Evolutionary conservation across 2,113 vertebrate genomes (phyloP).

Genomic region (Austrofundulus limnaeus): DNA sequence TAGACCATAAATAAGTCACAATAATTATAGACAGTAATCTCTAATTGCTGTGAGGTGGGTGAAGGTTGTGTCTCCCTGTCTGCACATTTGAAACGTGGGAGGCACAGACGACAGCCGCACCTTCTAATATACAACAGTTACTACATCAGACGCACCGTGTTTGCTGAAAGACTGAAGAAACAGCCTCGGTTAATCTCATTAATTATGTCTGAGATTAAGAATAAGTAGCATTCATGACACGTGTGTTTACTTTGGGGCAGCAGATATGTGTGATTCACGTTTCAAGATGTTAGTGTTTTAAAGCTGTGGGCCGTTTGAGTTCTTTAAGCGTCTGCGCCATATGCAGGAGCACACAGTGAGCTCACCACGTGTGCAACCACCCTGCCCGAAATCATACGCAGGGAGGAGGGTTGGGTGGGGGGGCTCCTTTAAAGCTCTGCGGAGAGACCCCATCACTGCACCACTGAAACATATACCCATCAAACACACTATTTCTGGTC

Average conservation of each 20-base stretch:
- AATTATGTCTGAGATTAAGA: conserved; percentile 45
- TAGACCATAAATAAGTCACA: conserved; percentile 47
- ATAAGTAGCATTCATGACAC: conserved; percentile 19
- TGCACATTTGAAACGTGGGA: conserved; percentile 51
- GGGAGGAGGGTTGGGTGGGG: conserved; percentile 28
- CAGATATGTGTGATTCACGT: conserved; percentile 47
- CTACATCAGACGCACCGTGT: conserved; percentile 46
- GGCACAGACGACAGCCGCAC: conserved; percentile 43
- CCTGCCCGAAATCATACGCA: conserved; percentile 65
- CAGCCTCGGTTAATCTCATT: conserved; percentile 39
- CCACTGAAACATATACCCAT: conserved; percentile 72
- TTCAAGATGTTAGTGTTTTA: conserved; percentile 30
- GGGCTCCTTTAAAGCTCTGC: conserved; percentile 54
- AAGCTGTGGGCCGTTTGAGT: conserved; percentile 46
- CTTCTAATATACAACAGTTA: conserved; percentile 49
- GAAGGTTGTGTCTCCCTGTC: conserved; percentile 53
- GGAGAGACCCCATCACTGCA: conserved; percentile 71
- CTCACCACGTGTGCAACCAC: conserved; percentile 67
- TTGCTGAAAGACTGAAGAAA: conserved; percentile 47
- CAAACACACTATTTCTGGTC: conserved; percentile 74
- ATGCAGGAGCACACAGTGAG: conserved; percentile 57
- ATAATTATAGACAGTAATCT: conserved; percentile 58
- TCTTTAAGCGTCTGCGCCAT: conserved; percentile 38
- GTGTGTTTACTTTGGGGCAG: conserved; percentile 33
- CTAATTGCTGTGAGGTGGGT: conserved; percentile 64